Conservation (phyloP, 1,140 invertebrate genomes). For the Dendrolimus kikuchii region DNA sequence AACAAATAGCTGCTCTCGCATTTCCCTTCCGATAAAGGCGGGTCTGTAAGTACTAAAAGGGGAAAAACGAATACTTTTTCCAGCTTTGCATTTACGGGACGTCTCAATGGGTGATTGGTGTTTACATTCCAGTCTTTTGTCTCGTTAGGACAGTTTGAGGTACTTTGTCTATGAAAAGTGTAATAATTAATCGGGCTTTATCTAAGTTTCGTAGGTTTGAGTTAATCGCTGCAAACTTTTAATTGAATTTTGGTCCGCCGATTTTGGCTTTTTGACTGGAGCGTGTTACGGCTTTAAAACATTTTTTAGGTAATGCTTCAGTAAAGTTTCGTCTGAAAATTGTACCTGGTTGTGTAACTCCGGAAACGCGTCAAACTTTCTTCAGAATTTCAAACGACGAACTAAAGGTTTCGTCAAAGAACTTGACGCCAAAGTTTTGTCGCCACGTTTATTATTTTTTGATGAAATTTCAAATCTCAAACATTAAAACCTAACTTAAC, state of each 20-base stretch:
- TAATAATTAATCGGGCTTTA: constrained; percentile 64
- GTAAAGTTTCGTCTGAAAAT: constrained; percentile 29
- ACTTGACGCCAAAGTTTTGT: too few relatives aligned
- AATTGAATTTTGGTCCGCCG: constrained; percentile 61
- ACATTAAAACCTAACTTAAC: too few relatives aligned
- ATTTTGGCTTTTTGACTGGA: constrained; percentile 62
- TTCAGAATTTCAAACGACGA: not conserved
- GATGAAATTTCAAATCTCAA: too few relatives aligned
- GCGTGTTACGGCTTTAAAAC: constrained; percentile 40
- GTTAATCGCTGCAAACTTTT: constrained; percentile 58
- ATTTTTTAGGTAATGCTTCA: constrained; percentile 48
- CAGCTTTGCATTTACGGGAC: constrained; percentile 28
- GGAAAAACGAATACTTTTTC: constrained; percentile 39
- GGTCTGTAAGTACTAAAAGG: constrained; percentile 38
- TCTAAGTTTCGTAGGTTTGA: constrained; percentile 53
- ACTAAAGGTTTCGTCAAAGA: not conserved
- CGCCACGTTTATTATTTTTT: too few relatives aligned
- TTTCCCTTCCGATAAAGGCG: constrained; percentile 48
- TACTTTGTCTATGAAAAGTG: constrained; percentile 47
- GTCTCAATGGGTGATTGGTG: constrained; percentile 54
- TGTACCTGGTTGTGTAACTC: constrained; percentile 32
- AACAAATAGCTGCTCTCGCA: constrained; percentile 61
- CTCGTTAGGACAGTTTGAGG: constrained; percentile 52
- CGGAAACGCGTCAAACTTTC: constrained; percentile 11
- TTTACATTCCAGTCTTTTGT: constrained; percentile 55